Base-by-base conservation (phyloP, 1,140 invertebrate species). In the Drosophila tsacasi region DNA sequence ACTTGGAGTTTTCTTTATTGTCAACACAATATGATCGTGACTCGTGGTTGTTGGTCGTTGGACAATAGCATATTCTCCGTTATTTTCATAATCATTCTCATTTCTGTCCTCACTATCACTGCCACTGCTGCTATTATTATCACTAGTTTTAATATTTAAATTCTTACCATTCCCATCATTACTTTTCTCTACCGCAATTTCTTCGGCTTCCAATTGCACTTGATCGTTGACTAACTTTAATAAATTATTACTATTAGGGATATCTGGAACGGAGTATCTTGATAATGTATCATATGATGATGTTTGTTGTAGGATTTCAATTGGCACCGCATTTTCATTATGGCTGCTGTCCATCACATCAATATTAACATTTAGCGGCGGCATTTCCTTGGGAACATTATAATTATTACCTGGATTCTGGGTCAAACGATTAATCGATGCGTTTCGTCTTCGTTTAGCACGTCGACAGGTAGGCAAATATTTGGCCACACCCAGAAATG, bases 1-100 rank as follows among this genome's bases (percentile, higher is more conserved):
- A 67, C 77, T 87, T 25, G 89, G 91, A 6, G 83, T 92, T 73
- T 92, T 92, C 27, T 92, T 92, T 61, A 92, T 91, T 46, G 91
- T 92, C 66, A 92, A 55, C 4, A 92, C 86, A 23, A 92, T 91
- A 46, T 92, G 91, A 62, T 85, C 52, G 15, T 37, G 32, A 25
- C 54, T 39, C 23, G 15, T 39, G 82, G 30, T 50, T 85, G 21
- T 47, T 13, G 71, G 79, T 7, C 42, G 74, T 35, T 85, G 86
- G 21, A 90, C 82, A 27, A 90, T 63, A 7, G 86, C 86, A 73
- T 90, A 90, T 62, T 83, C 61, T 12, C 91, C 76, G 9, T 79
- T 72, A 42, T 73, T 66, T 49, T 66, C 50, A 58, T 60, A 62
- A 25, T 69, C 71, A 32, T 80, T 79, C 6, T 80, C 60, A 30